Percentiles rank a stretch among this genome's conserved stretches.
These are phyloP conservation scores for Campylorhamphus procurvoides DNA, from an alignment of 2,113 vertebrate species.

Conservation along the genomic window DNA sequence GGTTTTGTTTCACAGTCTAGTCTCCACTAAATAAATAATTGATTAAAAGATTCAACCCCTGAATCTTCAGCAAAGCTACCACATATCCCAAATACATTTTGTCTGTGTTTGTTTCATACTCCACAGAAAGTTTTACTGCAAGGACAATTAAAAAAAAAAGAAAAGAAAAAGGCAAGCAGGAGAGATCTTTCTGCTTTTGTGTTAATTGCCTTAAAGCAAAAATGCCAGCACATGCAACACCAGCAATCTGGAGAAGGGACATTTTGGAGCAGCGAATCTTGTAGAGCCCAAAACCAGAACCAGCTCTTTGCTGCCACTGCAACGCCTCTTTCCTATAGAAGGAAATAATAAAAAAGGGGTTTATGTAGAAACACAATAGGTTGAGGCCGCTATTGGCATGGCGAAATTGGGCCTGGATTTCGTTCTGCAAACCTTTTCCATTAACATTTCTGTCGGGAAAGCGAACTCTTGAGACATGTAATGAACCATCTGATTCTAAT, in stretches of 20 bases:
- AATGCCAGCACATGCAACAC: not conserved
- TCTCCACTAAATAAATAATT: not conserved
- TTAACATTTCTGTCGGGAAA: constrained; percentile 44
- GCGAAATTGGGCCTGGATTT: constrained; percentile 47
- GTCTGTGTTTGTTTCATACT: not conserved
- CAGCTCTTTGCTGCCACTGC: not conserved
- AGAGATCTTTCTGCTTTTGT: not conserved
- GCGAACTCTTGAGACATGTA: constrained; percentile 18
- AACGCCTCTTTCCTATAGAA: constrained; percentile 30
- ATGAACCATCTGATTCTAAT: constrained; percentile 65
- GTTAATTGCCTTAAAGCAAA: not conserved
- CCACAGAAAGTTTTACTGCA: not conserved
- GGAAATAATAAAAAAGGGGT: not conserved
- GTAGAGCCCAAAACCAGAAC: not conserved
- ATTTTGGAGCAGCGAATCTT: not conserved
- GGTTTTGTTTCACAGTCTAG: not conserved
- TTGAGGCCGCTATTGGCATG: constrained; percentile 9
- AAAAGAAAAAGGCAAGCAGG: not conserved
- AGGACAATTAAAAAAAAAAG: not conserved
- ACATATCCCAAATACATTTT: not conserved
- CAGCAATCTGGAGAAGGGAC: not conserved
- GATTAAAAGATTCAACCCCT: not conserved
- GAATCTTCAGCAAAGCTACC: not conserved
- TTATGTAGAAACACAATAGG: constrained; percentile 34
- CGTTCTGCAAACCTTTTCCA: constrained; percentile 48